Conservation (phyloP, 2,113 vertebrate genomes). For the Podarcis muralis region DNA sequence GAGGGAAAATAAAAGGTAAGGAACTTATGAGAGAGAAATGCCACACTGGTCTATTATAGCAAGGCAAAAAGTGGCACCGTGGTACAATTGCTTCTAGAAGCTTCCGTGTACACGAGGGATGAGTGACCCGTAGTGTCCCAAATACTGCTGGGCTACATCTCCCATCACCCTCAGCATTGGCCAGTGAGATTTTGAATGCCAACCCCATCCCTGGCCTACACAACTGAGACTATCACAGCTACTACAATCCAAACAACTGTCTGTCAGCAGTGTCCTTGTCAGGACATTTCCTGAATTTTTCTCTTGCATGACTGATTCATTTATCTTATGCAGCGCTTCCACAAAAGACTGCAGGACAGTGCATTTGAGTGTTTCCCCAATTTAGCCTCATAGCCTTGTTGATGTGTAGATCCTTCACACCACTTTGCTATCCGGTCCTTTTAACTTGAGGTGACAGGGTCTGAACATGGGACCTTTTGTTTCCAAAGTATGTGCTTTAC, state of each 20-base stretch:
- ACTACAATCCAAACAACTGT: background rate
- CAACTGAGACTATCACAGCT: background rate
- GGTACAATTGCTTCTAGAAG: background rate
- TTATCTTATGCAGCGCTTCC: background rate
- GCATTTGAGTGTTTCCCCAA: background rate
- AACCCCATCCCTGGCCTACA: no score
- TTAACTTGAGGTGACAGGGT: background rate
- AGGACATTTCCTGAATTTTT: background rate
- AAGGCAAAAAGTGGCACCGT: background rate
- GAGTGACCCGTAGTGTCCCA: no score
- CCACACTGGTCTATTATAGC: background rate
- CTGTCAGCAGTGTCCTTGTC: background rate
- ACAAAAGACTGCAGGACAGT: background rate
- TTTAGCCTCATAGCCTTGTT: background rate
- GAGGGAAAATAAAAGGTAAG: background rate
- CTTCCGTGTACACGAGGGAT: background rate
- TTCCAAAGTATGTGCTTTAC: background rate
- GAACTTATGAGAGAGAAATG: background rate
- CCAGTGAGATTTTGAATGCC: no score
- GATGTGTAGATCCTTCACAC: background rate
- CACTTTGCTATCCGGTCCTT: background rate
- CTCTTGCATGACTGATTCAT: background rate
- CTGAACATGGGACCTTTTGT: background rate
- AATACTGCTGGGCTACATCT: no score
- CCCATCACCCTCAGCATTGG: no score